These are phyloP conservation scores for Cheirogaleus major DNA, from an alignment of 2,797 vertebrate genomes.

Conservation along the genomic window DNA sequence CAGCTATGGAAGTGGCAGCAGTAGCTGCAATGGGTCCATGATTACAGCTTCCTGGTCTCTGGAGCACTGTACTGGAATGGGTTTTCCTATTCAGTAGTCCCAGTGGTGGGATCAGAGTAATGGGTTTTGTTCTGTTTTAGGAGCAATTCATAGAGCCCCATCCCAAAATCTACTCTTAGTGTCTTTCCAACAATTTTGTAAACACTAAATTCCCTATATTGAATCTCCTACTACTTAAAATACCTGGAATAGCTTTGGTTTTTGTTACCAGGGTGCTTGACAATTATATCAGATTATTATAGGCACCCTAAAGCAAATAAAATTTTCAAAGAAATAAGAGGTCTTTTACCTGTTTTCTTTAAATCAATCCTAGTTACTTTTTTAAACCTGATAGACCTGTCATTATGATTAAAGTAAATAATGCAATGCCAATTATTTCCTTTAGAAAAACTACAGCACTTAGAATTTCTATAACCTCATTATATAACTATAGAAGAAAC, in stretches of 20 bases:
- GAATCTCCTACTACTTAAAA: constrained; percentile 1
- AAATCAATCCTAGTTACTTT: background rate
- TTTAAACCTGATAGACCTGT: background rate
- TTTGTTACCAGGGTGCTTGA: background rate
- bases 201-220: background rate
- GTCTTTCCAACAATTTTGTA: background rate
- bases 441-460: constrained; percentile 18
- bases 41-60: background rate
- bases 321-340: background rate
- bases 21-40: background rate
- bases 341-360: background rate
- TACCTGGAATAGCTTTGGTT: background rate
- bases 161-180: background rate
- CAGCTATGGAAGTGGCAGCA: background rate
- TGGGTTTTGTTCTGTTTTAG: background rate
- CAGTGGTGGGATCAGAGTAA: background rate
- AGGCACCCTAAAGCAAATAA: background rate
- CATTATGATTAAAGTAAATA: constrained; percentile 25
- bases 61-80: background rate
- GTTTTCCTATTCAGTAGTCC: background rate
- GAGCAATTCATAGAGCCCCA: background rate
- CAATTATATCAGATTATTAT: background rate
- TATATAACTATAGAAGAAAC: background rate
- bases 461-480: constrained; percentile 21
- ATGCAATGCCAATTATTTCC: background rate